Evolutionary conservation across 2,113 vertebrate genomes (phyloP), one percentile per base, ranked within the genome.

Genomic region (Rhegmatorhina hoffmannsi): DNA sequence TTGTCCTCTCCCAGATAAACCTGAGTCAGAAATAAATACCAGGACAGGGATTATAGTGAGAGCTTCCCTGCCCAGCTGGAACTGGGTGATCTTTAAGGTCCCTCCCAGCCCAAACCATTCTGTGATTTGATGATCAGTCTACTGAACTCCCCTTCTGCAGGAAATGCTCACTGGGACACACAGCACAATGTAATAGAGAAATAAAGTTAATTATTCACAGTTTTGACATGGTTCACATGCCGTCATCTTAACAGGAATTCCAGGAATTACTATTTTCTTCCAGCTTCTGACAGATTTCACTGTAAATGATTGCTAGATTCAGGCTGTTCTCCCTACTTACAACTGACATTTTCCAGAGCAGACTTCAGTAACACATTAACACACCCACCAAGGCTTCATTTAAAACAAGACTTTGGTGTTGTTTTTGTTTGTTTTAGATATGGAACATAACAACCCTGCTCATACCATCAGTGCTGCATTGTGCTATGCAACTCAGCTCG

Each of bases 381-480:
- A 83, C 67, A 47, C 82, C 94, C 74, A 87, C 87, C 8, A 4
- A 46, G 59, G 66, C 85, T 74, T 69, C 68, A 7, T 68, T 67
- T 66, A 5, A 77, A 67, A 78, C 5, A 44, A 79, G 44, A 66
- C 26, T 80, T 63, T 68, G 11, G 1, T 44, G 81, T 47, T 72
- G 83, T 49, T 86, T 82, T 69, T 74, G 21, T 96, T 95, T 86
- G 64, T 95, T 93, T 38, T 59, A 99, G 99, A 99, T 80, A 97
- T 98, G 98, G 99, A 99, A 86, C 99, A 99, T 63, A 99, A 98
- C 62, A 99, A 99, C 96, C 99, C 99, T 1, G 99, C 99, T 10
- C 97, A 99, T 91, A 99, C 99, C 86, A 99, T 99, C 97, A 99
- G 99, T 40, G 99, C 99, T 17, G 99, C 99, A 1, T 96, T 99